phyloP scores from a whole-genome alignment of 2,888 invertebrate genomes.

The Gonocerus acuteangulatus region DNA sequence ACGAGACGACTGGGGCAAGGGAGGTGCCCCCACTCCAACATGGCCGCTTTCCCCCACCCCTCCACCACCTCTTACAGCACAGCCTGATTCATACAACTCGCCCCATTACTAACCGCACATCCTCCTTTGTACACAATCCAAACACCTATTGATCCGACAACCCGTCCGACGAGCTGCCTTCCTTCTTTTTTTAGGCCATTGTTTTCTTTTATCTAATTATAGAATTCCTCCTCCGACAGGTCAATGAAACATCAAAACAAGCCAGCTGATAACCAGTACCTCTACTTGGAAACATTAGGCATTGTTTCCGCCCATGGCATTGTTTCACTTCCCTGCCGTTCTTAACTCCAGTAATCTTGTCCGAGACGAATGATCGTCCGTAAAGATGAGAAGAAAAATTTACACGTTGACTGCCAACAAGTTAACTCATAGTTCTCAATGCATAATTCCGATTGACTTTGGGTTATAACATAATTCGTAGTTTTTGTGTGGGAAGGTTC shows the following conservation, averaged over 20 bases:
- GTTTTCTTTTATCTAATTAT: not conserved
- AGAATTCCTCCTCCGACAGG: not conserved
- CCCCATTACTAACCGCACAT: constrained; percentile 17
- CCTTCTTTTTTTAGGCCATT: not conserved
- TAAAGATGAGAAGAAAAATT: too few species aligned
- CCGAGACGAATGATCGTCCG: not conserved
- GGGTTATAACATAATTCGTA: too few species aligned
- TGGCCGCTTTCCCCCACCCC: constrained; percentile 15
- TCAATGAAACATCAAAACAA: not conserved
- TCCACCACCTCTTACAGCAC: not conserved
- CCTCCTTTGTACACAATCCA: constrained; percentile 20
- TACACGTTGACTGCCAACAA: too few species aligned
- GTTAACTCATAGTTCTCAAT: too few species aligned
- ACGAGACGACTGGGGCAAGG: constrained; percentile 20
- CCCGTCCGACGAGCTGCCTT: not conserved
- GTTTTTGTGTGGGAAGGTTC: too few species aligned
- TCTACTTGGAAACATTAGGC: too few species aligned
- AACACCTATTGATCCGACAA: constrained; percentile 19
- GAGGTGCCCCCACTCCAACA: constrained; percentile 25
- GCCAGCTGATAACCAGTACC: not conserved
- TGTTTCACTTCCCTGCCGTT: not conserved
- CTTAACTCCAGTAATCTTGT: not conserved
- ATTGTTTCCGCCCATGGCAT: too few species aligned
- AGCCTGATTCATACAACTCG: constrained; percentile 15
- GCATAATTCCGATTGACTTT: too few species aligned